Evolutionary conservation across 2,113 vertebrate species (phyloP).

Genomic region (Chloropsis cyanopogon): DNA sequence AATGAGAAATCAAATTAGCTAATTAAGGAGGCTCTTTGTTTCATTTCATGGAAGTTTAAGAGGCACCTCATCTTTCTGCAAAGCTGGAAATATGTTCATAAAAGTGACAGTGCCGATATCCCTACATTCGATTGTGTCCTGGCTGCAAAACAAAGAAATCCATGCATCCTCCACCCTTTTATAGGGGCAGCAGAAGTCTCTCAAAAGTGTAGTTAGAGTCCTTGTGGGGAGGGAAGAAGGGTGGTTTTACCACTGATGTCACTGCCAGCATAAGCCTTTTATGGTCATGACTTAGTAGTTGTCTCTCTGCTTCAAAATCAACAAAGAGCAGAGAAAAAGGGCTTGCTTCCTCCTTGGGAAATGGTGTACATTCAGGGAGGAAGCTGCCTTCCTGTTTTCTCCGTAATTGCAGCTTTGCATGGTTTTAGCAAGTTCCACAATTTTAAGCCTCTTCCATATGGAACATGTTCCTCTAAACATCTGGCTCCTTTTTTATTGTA

Average conservation of each 20-base stretch:
- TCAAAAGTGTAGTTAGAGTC: constrained; percentile 21
- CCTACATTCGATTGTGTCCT: neutral
- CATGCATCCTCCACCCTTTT: neutral
- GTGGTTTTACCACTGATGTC: constrained; percentile 25
- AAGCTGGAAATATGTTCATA: neutral
- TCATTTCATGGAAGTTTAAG: neutral
- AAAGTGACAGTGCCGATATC: neutral
- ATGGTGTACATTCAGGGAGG: constrained; percentile 81
- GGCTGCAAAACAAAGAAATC: constrained; percentile 25
- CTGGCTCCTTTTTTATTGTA: constrained; percentile 71
- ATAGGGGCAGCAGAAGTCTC: constrained; percentile 52
- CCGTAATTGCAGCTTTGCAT: constrained; percentile 78
- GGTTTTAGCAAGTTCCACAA: constrained; percentile 65
- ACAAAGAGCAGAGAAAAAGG: constrained; percentile 74
- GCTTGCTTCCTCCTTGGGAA: constrained; percentile 87
- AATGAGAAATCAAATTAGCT: neutral
- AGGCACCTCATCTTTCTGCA: neutral
- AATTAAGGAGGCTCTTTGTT: neutral
- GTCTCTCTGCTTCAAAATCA: constrained; percentile 76
- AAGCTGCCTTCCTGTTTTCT: constrained; percentile 94
- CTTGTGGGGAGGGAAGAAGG: neutral
- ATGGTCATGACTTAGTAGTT: constrained; percentile 72
- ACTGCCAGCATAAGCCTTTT: constrained; percentile 71
- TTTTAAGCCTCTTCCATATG: constrained; percentile 72
- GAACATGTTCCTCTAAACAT: constrained; percentile 79